phyloP scores from a whole-genome alignment of 2,797 vertebrate species.

The Anguilla pacifica region DNA sequence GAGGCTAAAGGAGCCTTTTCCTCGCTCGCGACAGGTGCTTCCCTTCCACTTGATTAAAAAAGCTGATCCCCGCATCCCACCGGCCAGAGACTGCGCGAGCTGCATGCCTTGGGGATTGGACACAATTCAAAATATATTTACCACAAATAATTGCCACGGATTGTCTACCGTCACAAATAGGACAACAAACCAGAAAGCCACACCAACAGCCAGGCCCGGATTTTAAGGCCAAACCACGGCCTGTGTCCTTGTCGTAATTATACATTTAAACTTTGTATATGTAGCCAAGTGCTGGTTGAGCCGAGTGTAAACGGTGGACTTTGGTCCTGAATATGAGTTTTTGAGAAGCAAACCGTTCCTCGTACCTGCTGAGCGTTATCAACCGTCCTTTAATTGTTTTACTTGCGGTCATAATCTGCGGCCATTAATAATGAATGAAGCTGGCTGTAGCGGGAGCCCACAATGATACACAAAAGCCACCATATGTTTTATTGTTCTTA shows the following conservation, averaged over 20 bases:
- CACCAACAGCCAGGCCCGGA: neutral
- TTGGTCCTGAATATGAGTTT: neutral
- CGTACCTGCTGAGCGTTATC: conserved; percentile 6
- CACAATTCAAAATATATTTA: conserved; percentile 20
- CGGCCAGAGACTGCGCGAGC: neutral
- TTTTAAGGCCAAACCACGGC: neutral
- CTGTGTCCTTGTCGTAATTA: neutral
- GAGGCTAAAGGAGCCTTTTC: conserved; percentile 66
- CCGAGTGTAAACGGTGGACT: neutral
- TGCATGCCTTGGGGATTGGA: neutral
- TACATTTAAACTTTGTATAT: neutral
- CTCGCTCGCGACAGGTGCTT: conserved; percentile 71
- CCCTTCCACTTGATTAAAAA: conserved; percentile 70
- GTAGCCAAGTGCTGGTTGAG: neutral
- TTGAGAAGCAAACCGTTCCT: neutral
- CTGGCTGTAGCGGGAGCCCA: conserved; percentile 4
- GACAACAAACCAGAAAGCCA: neutral
- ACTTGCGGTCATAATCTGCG: conserved; percentile 16
- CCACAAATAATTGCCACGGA: conserved; percentile 12
- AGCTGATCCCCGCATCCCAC: conserved; percentile 25
- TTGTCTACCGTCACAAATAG: conserved; percentile 6
- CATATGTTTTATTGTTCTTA: conserved; percentile 23
- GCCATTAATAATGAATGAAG: conserved; percentile 23
- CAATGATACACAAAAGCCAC: neutral
- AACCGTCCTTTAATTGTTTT: conserved; percentile 14